A percentile compares a stretch with the other conserved stretches of the same genome.
Conservation (phyloP, 2,113 vertebrate genomes). For the Kryptolebias marmoratus region DNA sequence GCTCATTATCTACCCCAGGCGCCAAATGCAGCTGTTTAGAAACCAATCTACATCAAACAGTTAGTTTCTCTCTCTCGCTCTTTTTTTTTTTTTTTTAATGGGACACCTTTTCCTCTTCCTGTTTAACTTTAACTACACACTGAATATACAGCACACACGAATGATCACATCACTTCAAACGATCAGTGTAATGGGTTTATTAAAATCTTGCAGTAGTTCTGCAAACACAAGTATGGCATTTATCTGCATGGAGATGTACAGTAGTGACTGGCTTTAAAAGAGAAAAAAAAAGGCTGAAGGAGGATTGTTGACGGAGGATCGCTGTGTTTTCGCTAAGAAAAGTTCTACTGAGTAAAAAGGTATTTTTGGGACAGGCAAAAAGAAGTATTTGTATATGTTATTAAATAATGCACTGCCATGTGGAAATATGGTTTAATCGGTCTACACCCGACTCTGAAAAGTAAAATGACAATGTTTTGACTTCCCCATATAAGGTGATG, state of each 20-base stretch:
- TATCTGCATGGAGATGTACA: constrained; percentile 82
- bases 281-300: constrained; percentile 53
- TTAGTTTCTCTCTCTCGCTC: not conserved
- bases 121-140: not conserved
- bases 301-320: constrained; percentile 66
- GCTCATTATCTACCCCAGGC: constrained; percentile 49
- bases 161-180: constrained; percentile 18
- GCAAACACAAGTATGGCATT: constrained; percentile 82
- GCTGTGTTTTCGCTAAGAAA: constrained; percentile 74
- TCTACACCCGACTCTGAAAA: constrained; percentile 65
- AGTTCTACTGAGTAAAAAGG: constrained; percentile 79
- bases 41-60: constrained; percentile 54
- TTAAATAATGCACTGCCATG: constrained; percentile 72
- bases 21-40: constrained; percentile 59
- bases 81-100: not conserved
- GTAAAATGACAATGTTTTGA: constrained; percentile 48
- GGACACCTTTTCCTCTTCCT: constrained; percentile 29
- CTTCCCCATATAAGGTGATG: constrained; percentile 55
- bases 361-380: constrained; percentile 63
- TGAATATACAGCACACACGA: not conserved
- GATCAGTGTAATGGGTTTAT: constrained; percentile 77
- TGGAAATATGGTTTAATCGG: constrained; percentile 80
- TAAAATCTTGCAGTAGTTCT: constrained; percentile 82
- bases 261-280: constrained; percentile 72
- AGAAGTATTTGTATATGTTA: constrained; percentile 54